Evolutionary conservation across 2,888 invertebrate species (phyloP).

Genomic region (Platycheirus albimanus): DNA sequence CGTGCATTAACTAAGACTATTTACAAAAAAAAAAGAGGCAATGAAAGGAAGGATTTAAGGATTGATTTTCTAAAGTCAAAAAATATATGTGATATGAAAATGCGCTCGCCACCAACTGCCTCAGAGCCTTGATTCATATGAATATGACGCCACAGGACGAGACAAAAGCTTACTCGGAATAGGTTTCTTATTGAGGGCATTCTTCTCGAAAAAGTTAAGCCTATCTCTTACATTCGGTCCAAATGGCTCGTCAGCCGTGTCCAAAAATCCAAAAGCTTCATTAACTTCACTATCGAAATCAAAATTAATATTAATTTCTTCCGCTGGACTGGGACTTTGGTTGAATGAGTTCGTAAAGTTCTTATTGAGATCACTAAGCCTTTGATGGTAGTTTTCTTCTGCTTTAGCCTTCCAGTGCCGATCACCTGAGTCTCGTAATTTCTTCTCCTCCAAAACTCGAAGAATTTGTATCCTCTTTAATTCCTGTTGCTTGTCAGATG

Average conservation of each 20-base stretch:
- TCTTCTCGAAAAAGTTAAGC: constrained; percentile 81
- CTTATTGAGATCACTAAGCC: constrained; percentile 85
- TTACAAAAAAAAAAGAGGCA: constrained; percentile 28
- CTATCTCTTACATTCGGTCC: constrained; percentile 82
- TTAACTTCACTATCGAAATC: constrained; percentile 85
- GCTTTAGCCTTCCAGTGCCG: constrained; percentile 87
- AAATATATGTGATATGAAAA: constrained; percentile 10
- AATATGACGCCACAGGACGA: constrained; percentile 79
- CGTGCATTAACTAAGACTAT: constrained; percentile 47
- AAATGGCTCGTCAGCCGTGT: constrained; percentile 84
- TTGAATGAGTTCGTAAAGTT: constrained; percentile 65
- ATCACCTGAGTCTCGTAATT: constrained; percentile 86
- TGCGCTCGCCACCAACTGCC: constrained; percentile 20
- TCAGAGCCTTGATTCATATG: constrained; percentile 76
- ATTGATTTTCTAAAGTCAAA: constrained; percentile 15
- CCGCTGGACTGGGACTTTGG: constrained; percentile 29
- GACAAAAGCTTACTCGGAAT: constrained; percentile 82
- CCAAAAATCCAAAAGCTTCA: constrained; percentile 87
- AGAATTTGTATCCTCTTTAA: constrained; percentile 75
- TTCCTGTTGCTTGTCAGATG: constrained; percentile 77
- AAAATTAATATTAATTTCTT: constrained; percentile 73
- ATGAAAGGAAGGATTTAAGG: background rate
- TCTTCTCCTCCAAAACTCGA: constrained; percentile 85
- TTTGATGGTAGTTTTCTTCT: constrained; percentile 87
- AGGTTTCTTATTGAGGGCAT: constrained; percentile 79